A percentile compares a stretch with the other conserved stretches of the same genome.
Evolutionary conservation across 2,113 vertebrate species (phyloP).

Genomic region (Condylura cristata): DNA sequence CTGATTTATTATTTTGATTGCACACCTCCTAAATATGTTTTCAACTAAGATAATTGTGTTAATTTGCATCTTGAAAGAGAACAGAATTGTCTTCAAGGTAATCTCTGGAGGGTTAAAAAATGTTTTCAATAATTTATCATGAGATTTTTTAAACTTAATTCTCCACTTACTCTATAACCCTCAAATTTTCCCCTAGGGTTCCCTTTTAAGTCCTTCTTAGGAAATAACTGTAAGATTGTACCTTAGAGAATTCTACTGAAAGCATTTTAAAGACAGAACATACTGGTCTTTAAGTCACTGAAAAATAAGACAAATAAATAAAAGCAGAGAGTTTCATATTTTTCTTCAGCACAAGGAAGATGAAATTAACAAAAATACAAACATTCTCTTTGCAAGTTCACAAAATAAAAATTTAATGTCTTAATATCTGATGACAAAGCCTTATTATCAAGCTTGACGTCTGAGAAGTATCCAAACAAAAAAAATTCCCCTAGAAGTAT

Average conservation of each 20-base stretch:
- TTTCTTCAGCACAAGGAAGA: background rate
- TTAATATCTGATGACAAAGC: background rate
- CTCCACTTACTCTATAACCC: background rate
- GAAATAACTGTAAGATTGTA: background rate
- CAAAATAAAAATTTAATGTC: background rate
- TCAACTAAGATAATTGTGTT: constrained; percentile 83
- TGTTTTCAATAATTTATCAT: constrained; percentile 62
- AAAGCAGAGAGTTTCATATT: background rate
- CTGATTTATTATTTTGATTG: constrained; percentile 85
- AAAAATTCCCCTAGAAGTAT: background rate
- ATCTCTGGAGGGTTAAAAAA: constrained; percentile 69
- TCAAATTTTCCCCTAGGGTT: background rate
- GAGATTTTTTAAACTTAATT: constrained; percentile 34
- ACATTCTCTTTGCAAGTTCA: background rate
- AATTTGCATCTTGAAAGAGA: constrained; percentile 84
- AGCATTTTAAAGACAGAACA: background rate
- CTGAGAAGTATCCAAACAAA: background rate
- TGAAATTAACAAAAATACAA: background rate
- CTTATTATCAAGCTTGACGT: background rate
- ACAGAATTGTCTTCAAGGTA: constrained; percentile 72
- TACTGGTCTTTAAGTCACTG: background rate
- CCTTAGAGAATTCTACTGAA: constrained; percentile 28
- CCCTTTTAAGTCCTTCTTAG: background rate
- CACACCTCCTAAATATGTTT: constrained; percentile 84
- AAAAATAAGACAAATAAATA: constrained; percentile 33